Evolutionary conservation across 2,797 vertebrate genomes (phyloP).

Genomic region (Alosa sapidissima): DNA sequence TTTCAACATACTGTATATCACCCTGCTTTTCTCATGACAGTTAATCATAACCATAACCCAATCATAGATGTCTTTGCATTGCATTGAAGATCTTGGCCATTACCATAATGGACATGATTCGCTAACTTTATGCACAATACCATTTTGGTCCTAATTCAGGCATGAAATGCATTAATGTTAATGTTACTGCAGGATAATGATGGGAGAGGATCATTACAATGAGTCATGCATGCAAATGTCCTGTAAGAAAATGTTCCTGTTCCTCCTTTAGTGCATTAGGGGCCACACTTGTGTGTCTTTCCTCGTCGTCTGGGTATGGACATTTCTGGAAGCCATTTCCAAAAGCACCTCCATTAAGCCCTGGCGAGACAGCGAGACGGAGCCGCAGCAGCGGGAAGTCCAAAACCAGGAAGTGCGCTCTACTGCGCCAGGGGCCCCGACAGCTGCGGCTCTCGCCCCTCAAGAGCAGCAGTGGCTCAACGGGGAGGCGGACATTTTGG

Average conservation of each 20-base stretch:
- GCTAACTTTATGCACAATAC: constrained; percentile 20
- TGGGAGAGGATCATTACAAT: constrained; percentile 8
- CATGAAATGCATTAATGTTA: constrained; percentile 23
- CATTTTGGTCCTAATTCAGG: constrained; percentile 15
- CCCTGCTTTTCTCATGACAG: background rate
- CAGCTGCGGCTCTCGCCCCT: constrained; percentile 37
- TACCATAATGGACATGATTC: constrained; percentile 14
- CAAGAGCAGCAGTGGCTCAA: constrained; percentile 41
- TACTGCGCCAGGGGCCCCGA: constrained; percentile 49
- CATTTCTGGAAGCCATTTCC: background rate
- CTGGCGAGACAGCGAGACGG: background rate
- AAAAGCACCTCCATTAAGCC: background rate
- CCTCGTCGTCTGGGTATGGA: background rate
- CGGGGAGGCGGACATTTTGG: constrained; percentile 62
- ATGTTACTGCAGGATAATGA: constrained; percentile 19
- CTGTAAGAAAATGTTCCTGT: constrained; percentile 20
- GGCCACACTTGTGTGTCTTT: background rate
- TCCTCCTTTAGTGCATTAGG: background rate
- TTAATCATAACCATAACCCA: constrained; percentile 18
- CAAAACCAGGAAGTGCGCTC: constrained; percentile 59
- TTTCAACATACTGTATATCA: background rate
- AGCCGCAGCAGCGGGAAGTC: constrained; percentile 3
- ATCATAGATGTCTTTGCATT: constrained; percentile 13
- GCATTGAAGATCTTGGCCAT: background rate
- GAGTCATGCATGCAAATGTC: constrained; percentile 21